A percentile compares a stretch with the other conserved stretches of the same genome.
These are phyloP conservation scores for Stenodema calcarata DNA, from an alignment of 2,888 invertebrate species.

Conservation along the genomic window DNA sequence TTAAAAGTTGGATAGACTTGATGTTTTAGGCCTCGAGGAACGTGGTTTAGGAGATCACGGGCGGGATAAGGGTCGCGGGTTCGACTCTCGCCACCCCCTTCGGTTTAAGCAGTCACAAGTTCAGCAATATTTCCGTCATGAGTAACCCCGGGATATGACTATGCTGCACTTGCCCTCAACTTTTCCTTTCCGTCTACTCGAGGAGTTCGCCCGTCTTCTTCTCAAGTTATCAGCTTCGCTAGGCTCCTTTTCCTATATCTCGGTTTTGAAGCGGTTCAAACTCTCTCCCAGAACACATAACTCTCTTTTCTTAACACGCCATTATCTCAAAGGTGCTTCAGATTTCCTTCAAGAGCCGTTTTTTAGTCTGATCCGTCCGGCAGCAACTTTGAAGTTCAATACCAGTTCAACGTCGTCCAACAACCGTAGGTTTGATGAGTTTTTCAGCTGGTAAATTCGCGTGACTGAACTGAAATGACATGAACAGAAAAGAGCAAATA, in stretches of 20 bases:
- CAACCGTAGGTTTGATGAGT: no score
- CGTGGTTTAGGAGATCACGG: background rate
- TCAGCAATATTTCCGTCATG: constrained; percentile 45
- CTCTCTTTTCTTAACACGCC: constrained; percentile 35
- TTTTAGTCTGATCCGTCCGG: background rate
- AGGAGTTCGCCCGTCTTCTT: background rate
- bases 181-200: background rate
- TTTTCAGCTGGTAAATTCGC: no score
- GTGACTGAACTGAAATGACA: no score
- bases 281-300: constrained; percentile 12
- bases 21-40: constrained; percentile 28
- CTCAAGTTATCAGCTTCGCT: constrained; percentile 39
- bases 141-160: constrained; percentile 41
- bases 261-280: background rate
- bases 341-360: background rate
- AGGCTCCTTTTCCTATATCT: constrained; percentile 30
- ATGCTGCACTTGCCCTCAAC: background rate
- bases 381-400: no score
- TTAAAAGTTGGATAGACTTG: constrained; percentile 39
- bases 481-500: no score
- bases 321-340: constrained; percentile 28
- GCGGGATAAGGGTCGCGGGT: background rate
- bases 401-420: no score
- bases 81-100: background rate
- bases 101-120: constrained; percentile 10